Base-by-base conservation (phyloP, 2,797 vertebrate genomes). In the Phoebastria nigripes region DNA sequence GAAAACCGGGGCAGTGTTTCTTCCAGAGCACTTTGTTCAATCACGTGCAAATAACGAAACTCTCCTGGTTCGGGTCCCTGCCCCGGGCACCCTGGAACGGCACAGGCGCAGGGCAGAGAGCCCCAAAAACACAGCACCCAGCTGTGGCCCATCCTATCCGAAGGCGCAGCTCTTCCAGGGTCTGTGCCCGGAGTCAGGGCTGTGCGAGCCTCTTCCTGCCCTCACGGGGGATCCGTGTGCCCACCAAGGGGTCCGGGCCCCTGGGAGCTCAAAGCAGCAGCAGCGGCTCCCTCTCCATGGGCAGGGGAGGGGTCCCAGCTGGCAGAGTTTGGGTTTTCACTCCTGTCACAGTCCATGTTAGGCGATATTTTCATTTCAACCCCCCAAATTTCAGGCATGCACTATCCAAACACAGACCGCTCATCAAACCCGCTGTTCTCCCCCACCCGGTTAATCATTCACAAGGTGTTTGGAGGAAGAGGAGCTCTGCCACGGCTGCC, bases 91-190 rank as follows among this genome's bases (percentile, higher is more conserved):
- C 10, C 7, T 2, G 5, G 47, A 19, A 13, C 1, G 12, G 59
- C 63, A 25, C 24, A 24, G 11, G 47, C 33, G 5, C 25, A 16
- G 28, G 28, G 37, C 78, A 54, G 74, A 28, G 44, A 22, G 19
- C 51, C 78, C 39, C 22, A 0, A 24, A 24, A 58, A 3, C 66
- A 1, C 51, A 33, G n/a, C 70, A 18, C 3, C 37, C 78, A 49
- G 39, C 49, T 58, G 25, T 3, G 41, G 18, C 9, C 44, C 31
- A 15, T 18, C 2, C 0, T 5, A 7, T 5, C 22, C 1, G 0
- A 47, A 54, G 56, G 28, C 0, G 1, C 46, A 12, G 65, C 66
- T 42, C 46, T 15, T 2, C 74, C 61, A 55, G 55, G 25, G 14
- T 8, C 39, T 12, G 26, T 1, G 31, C 14, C 18, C 4, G 4